A percentile compares a stretch with the other conserved stretches of the same genome.
Evolutionary conservation across 2,797 vertebrate genomes (phyloP).

Genomic region (Gymnoscopelus microlampas): DNA sequence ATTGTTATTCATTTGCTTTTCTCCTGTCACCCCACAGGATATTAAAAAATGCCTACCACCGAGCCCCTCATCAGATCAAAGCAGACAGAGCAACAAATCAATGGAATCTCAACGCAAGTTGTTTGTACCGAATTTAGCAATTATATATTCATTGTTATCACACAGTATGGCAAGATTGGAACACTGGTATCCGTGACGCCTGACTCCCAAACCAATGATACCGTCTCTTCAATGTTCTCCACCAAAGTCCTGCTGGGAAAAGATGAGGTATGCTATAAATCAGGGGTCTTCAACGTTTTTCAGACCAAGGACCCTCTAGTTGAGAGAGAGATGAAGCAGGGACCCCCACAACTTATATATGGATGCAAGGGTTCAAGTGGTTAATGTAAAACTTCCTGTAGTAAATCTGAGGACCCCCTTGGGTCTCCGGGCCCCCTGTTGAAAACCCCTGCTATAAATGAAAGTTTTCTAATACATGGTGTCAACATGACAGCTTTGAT

Average conservation of each 20-base stretch:
- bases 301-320: no score
- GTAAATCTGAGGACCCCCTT: no score
- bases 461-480: constrained; percentile 43
- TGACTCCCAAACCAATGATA: constrained; percentile 80
- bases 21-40: constrained; percentile 32
- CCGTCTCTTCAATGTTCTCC: constrained; percentile 84
- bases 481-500: constrained; percentile 40
- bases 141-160: constrained; percentile 92
- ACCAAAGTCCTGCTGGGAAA: constrained; percentile 93
- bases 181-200: constrained; percentile 91
- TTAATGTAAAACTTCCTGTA: no score
- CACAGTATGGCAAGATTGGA: constrained; percentile 95
- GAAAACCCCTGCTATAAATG: background rate
- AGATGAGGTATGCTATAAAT: constrained; percentile 87
- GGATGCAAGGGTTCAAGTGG: no score
- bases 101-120: constrained; percentile 89
- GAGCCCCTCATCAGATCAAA: constrained; percentile 83
- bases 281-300: no score
- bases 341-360: no score
- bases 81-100: constrained; percentile 84
- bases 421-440: no score
- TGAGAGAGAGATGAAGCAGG: no score
- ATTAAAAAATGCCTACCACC: constrained; percentile 77
- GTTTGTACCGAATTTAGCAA: constrained; percentile 94
- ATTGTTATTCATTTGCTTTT: constrained; percentile 12